These are phyloP conservation scores for Trichogramma dendrolimi DNA, from an alignment of 2,888 invertebrate species.

Conservation along the genomic window DNA sequence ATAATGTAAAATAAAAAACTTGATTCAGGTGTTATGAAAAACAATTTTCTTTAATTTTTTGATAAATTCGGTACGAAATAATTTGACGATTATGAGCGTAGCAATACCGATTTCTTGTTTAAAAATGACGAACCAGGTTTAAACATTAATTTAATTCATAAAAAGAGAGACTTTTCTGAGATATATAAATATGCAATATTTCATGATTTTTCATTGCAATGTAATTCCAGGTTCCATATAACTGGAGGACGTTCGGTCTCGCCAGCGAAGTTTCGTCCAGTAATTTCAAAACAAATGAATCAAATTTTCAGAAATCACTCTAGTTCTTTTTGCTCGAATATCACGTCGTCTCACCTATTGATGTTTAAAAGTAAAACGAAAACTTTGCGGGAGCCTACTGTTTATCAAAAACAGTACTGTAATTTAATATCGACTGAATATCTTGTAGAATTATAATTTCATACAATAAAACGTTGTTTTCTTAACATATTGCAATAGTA, in stretches of 20 bases:
- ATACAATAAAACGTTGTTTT: too few species aligned
- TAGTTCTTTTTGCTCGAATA: conserved; percentile 45
- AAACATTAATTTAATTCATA: neutral
- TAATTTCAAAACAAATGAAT: conserved; percentile 48
- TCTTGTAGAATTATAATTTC: too few species aligned
- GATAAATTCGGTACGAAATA: too few species aligned
- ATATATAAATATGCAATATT: neutral
- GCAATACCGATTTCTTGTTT: too few species aligned
- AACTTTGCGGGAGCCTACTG: conserved; percentile 37
- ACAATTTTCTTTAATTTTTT: too few species aligned
- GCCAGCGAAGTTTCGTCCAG: conserved; percentile 44
- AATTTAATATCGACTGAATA: neutral
- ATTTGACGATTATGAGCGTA: too few species aligned
- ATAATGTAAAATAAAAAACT: too few species aligned
- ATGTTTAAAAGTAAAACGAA: conserved; percentile 45
- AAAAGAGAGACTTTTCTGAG: neutral
- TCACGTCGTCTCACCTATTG: conserved; percentile 47
- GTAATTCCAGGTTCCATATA: conserved; percentile 44
- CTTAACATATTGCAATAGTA: too few species aligned
- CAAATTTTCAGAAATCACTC: conserved; percentile 47
- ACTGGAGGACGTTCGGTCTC: conserved; percentile 49
- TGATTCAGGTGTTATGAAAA: too few species aligned
- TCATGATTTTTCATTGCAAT: too few species aligned
- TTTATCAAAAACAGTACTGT: conserved; percentile 32
- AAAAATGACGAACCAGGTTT: too few species aligned